phyloP scores from a whole-genome alignment of 30 jellyfish, hydroid and myxozoan genomes.

The Cassiopea xamachana region DNA sequence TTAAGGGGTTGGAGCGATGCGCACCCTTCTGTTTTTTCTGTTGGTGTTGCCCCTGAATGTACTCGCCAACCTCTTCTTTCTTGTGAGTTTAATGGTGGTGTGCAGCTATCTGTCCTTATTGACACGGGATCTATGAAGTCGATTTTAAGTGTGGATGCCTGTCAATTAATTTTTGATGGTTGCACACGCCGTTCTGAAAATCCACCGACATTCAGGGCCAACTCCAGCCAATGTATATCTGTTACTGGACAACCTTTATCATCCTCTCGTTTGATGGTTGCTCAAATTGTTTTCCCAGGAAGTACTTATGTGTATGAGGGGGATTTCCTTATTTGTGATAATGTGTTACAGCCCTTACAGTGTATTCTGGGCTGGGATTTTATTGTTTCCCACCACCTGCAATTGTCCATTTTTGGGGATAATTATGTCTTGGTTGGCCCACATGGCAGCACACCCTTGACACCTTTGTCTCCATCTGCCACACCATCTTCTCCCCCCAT shows the following conservation, averaged over 20 bases:
- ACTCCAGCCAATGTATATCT: slow-evolving; percentile 27
- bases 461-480: slow-evolving; percentile 11
- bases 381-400: slow-evolving; percentile 25
- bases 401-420: slow-evolving; percentile 28
- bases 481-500: slow-evolving; percentile 20
- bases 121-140: slow-evolving; percentile 40
- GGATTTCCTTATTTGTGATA: slow-evolving; percentile 17
- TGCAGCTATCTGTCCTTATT: slow-evolving; percentile 29
- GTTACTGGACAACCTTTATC: slow-evolving; percentile 33
- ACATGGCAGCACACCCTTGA: slow-evolving; percentile 35
- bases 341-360: slow-evolving; percentile 32
- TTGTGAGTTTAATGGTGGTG: slow-evolving; percentile 40
- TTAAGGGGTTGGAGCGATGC: slow-evolving; percentile 37
- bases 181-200: background rate
- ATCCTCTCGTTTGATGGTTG: slow-evolving; percentile 13
- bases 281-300: slow-evolving; percentile 27
- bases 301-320: slow-evolving; percentile 12
- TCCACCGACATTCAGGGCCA: slow-evolving; percentile 38
- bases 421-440: slow-evolving; percentile 23
- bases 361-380: slow-evolving; percentile 45
- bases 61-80: slow-evolving; percentile 34
- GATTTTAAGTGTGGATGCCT: slow-evolving; percentile 27
- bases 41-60: slow-evolving; percentile 29
- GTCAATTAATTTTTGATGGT: slow-evolving; percentile 2
- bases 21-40: slow-evolving; percentile 36